phyloP scores from a whole-genome alignment of 2,888 invertebrate species.

The Patella pellucida region DNA sequence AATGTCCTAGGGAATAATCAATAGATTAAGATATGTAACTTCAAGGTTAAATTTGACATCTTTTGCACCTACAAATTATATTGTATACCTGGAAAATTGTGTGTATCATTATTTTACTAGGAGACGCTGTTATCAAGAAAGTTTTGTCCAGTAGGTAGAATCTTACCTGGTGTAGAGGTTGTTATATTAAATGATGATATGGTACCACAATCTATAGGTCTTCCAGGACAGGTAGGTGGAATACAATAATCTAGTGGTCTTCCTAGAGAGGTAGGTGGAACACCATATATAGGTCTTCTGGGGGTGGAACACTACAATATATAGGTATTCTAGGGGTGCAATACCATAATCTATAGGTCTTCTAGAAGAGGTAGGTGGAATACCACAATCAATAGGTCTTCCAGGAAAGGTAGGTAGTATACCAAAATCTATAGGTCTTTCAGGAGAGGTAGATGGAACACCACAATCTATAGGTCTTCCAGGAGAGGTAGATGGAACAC shows the following conservation, averaged over 20 bases:
- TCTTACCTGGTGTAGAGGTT: slow-evolving; percentile 67
- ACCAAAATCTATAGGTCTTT: slow-evolving; percentile 68
- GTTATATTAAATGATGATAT: slow-evolving; percentile 64
- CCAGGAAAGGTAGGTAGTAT: slow-evolving; percentile 14
- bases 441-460: slow-evolving; percentile 69
- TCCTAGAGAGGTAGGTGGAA: too few species aligned
- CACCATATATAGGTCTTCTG: too few species aligned
- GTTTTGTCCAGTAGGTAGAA: slow-evolving; percentile 70
- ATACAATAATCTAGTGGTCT: too few species aligned
- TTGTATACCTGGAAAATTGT: too few species aligned
- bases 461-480: slow-evolving; percentile 69
- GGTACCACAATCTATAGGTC: slow-evolving; percentile 68
- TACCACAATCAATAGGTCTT: neutral
- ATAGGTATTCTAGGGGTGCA: too few species aligned
- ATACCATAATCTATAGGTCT: neutral
- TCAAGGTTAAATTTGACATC: too few species aligned
- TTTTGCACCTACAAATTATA: too few species aligned
- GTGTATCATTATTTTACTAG: slow-evolving; percentile 28
- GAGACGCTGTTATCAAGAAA: slow-evolving; percentile 59
- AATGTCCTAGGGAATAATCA: too few species aligned
- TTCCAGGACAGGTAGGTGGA: slow-evolving; percentile 69
- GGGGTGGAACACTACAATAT: too few species aligned
- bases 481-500: slow-evolving; percentile 67
- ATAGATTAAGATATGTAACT: too few species aligned
- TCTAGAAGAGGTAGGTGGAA: neutral